Base-by-base conservation (phyloP, 2,797 vertebrate genomes). In the Chrysolophus pictus region DNA sequence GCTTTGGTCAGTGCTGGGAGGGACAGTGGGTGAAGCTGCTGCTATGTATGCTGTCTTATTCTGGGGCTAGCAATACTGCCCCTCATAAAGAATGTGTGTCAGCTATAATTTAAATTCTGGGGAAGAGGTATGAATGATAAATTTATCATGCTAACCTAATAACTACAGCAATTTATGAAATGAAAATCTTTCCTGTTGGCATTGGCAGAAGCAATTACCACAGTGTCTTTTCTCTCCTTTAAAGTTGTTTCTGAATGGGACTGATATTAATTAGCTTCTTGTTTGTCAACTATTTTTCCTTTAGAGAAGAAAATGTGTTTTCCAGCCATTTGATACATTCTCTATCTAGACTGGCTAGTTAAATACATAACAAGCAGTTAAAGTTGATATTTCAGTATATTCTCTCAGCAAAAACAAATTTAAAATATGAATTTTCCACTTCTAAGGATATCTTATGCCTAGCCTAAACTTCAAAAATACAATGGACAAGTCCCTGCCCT, bases 41-140 rank as follows among this genome's bases (percentile, higher is more conserved):
- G 14, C 69, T 18, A 11, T 7, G 13, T 3, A 49, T 0, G 14
- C 14, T 1, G 0, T 28, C 14, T 39, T 31, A 7, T 64, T 35
- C 65, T 39, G 21, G 28, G 17, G 49, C 42, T 33, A 68, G 23
- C 17, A 28, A 47, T 84, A 72, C 23, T 37, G 7, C 11, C 29
- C 9, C 47, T 65, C 31, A 9, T 11, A 26, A 56, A 35, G 49
- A 59, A 72, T 16, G 37, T 6, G 8, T 6, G 1, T 53, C 33
- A 74, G 10, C n/a, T 33, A 4, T 10, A 7, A 75, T 71, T 81
- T 88, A 67, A 82, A 58, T 71, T 53, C 37, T 59, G n/a, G 37
- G 26, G 17, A 65, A 74, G 60, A 78, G 3, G 14, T 42, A 51
- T 11, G 23, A 62, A 14, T 65, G 70, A 33, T 14, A 70, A 78